Percentiles rank a stretch among this genome's conserved stretches.
Conservation (phyloP, 1,140 invertebrate genomes). For the Octopus sinensis region DNA sequence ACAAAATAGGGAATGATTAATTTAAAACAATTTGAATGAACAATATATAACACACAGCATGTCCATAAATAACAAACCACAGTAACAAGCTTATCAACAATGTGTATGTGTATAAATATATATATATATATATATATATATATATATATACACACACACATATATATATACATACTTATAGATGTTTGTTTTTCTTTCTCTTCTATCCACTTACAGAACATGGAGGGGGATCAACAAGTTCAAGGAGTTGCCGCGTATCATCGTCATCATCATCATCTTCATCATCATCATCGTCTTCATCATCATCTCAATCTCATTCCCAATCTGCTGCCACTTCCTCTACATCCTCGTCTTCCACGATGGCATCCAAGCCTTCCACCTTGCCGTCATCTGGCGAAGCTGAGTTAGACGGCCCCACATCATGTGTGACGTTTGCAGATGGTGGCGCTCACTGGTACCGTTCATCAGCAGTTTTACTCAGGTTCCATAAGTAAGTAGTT, state of each 20-base stretch:
- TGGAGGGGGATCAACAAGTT: background rate
- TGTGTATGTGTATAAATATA: too few relatives aligned
- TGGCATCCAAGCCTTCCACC: slow-evolving; percentile 37
- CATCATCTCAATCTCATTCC: background rate
- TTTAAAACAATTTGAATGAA: too few relatives aligned
- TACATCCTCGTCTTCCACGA: slow-evolving; percentile 35
- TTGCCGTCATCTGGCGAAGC: slow-evolving; percentile 46
- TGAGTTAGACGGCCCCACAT: slow-evolving; percentile 22
- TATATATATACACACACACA: too few relatives aligned
- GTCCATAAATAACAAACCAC: too few relatives aligned
- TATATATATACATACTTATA: too few relatives aligned
- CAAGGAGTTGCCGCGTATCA: background rate
- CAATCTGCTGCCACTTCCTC: background rate
- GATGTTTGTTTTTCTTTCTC: background rate
- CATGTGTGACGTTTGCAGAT: slow-evolving; percentile 44
- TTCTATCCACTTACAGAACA: background rate
- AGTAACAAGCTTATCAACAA: too few relatives aligned
- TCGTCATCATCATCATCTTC: too few relatives aligned
- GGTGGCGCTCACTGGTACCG: slow-evolving; percentile 66
- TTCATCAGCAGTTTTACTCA: slow-evolving; percentile 68
- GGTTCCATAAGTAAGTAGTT: slow-evolving; percentile 63
- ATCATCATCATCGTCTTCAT: background rate
- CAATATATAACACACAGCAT: too few relatives aligned
- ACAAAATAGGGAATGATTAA: too few relatives aligned
- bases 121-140: too few relatives aligned